Evolutionary conservation across 2,113 vertebrate species (phyloP).

Genomic region (Capreolus pygargus): DNA sequence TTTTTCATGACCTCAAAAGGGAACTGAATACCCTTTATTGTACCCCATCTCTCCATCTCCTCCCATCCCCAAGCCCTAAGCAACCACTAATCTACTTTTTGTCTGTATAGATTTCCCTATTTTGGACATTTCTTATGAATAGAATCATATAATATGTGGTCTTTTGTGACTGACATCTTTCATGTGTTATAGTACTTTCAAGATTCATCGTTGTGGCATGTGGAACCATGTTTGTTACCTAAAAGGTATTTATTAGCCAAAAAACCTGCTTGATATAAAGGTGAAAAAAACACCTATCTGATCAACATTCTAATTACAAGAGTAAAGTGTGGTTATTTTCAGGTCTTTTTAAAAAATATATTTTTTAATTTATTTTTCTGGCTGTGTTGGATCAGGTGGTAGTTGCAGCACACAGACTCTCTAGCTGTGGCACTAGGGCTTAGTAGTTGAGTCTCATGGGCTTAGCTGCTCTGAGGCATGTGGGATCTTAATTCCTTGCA

Average conservation of each 20-base stretch:
- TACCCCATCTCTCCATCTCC: background rate
- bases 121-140: background rate
- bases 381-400: background rate
- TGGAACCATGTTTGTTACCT: background rate
- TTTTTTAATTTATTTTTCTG: background rate
- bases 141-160: background rate
- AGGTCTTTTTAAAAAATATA: background rate
- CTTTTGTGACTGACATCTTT: background rate
- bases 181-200: background rate
- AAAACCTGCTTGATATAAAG: background rate
- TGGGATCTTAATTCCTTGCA: background rate
- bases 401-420: background rate
- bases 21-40: background rate
- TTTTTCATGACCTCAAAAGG: background rate
- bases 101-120: background rate
- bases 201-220: background rate
- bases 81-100: background rate
- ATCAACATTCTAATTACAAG: background rate
- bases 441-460: background rate
- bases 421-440: background rate
- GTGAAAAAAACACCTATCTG: background rate
- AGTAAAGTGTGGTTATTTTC: background rate
- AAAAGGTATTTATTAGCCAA: background rate
- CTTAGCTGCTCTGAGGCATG: background rate
- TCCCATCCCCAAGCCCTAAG: background rate